Evolutionary conservation across 2,113 vertebrate species (phyloP).

Genomic region (Thamnaconus septentrionalis): DNA sequence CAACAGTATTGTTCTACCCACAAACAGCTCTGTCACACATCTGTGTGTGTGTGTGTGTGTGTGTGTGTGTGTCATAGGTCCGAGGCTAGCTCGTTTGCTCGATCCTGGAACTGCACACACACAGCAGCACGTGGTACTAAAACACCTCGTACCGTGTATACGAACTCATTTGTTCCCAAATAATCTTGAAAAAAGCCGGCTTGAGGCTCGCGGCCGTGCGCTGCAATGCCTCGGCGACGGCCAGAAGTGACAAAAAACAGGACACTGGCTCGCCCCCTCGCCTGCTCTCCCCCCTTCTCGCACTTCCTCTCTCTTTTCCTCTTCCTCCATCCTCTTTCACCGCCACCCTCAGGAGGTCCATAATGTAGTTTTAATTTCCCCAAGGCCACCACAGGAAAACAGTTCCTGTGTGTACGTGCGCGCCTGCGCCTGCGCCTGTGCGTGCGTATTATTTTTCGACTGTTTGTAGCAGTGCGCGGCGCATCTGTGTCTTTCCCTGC

Average conservation of each 20-base stretch:
- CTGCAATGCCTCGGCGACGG: constrained; percentile 31
- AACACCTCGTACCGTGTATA: no score
- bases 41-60: no score
- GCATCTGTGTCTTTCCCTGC: no score
- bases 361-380: constrained; percentile 85
- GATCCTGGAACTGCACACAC: no score
- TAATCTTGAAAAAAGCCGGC: no score
- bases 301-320: constrained; percentile 45
- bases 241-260: constrained; percentile 52
- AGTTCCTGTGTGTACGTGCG: constrained; percentile 59
- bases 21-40: no score
- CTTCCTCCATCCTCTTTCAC: constrained; percentile 63
- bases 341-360: constrained; percentile 77
- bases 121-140: no score
- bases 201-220: no score
- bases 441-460: background rate
- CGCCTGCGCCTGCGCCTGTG: constrained; percentile 25
- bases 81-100: no score
- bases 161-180: no score
- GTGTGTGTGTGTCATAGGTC: no score
- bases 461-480: background rate
- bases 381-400: constrained; percentile 79
- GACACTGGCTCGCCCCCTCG: constrained; percentile 43
- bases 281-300: constrained; percentile 25
- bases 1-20: no score